phyloP scores from a whole-genome alignment of 1,140 invertebrate genomes.

The Vanessa atalanta region DNA sequence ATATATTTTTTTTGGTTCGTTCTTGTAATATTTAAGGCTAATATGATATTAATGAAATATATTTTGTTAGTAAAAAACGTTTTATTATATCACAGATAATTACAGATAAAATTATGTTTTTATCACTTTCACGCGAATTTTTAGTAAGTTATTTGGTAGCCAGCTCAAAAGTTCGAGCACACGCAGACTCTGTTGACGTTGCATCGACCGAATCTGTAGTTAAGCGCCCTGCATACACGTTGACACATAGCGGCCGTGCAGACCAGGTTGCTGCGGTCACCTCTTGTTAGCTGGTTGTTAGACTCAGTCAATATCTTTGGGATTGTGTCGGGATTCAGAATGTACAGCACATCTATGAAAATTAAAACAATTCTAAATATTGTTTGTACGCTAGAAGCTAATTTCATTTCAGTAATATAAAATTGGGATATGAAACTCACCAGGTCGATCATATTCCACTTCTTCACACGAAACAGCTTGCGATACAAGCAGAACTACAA shows the following conservation, averaged over 20 bases:
- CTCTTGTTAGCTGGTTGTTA: not conserved
- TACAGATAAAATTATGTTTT: no score
- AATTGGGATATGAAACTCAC: no score
- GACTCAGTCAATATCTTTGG: not conserved
- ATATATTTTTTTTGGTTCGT: no score
- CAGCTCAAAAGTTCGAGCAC: not conserved
- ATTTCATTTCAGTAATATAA: no score
- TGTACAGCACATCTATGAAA: not conserved
- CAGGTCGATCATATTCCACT: not conserved
- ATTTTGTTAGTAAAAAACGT: no score
- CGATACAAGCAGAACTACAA: no score
- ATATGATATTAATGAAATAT: no score
- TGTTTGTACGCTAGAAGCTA: not conserved
- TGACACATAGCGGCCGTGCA: conserved; percentile 11
- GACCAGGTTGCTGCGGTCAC: not conserved
- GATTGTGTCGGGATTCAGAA: conserved; percentile 10
- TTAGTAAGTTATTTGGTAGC: not conserved
- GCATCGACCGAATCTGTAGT: conserved; percentile 12
- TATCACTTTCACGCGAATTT: no score
- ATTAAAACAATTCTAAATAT: not conserved
- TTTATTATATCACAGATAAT: no score
- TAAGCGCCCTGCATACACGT: conserved; percentile 7
- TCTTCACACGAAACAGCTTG: no score
- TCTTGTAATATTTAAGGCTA: no score
- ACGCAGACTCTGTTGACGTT: conserved; percentile 8